Percentiles rank a stretch among this genome's conserved stretches.
Conservation (phyloP, 2,888 invertebrate genomes). For the Aplocera efformata region DNA sequence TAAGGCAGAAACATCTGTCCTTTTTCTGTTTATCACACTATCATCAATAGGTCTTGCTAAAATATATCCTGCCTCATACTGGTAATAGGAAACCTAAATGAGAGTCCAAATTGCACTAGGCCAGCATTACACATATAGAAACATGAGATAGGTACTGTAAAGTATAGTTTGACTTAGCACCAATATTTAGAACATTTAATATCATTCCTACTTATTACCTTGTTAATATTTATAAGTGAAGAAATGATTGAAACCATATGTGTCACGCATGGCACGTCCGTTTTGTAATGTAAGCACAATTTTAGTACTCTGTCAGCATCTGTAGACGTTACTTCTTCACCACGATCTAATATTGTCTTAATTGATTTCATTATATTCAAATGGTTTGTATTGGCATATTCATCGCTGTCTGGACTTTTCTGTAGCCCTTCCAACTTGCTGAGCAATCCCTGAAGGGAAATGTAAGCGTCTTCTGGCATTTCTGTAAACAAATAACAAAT, state of each 20-base stretch:
- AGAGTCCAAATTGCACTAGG: too few species aligned
- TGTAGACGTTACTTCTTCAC: not conserved
- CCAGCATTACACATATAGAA: too few species aligned
- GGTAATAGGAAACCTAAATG: too few species aligned
- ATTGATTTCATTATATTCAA: conserved; percentile 5
- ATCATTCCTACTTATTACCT: conserved; percentile 10
- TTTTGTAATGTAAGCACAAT: conserved; percentile 23
- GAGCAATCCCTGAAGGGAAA: conserved; percentile 3
- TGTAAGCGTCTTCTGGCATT: conserved; percentile 14
- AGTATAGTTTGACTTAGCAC: too few species aligned
- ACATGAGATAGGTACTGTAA: too few species aligned
- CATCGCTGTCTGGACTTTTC: conserved; percentile 4
- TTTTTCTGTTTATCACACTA: too few species aligned
- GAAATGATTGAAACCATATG: conserved; percentile 9
- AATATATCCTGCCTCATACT: too few species aligned
- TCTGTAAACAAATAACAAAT: conserved; percentile 15
- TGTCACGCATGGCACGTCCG: conserved; percentile 12
- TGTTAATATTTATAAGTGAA: conserved; percentile 8
- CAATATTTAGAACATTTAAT: too few species aligned
- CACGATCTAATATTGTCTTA: not conserved
- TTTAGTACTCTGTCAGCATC: conserved; percentile 27
- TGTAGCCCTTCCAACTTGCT: conserved; percentile 4
- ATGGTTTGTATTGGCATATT: conserved; percentile 6
- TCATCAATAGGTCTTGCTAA: too few species aligned
- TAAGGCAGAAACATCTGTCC: too few species aligned